phyloP scores from a whole-genome alignment of 2,888 invertebrate species.

The Trissoscelio sp. region DNA sequence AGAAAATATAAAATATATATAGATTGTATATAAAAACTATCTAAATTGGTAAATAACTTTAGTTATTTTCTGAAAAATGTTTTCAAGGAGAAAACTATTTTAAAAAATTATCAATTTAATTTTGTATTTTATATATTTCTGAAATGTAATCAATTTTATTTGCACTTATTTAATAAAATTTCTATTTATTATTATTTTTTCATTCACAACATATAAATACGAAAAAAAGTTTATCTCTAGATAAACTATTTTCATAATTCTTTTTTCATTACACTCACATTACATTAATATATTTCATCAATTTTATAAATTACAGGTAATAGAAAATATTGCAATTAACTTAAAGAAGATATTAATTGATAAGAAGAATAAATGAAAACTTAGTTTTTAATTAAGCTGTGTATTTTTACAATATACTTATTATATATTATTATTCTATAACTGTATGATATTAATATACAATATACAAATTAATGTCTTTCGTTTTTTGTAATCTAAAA shows the following conservation, averaged over 20 bases:
- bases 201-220: too few species aligned
- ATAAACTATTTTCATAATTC: neutral
- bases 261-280: neutral
- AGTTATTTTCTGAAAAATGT: too few species aligned
- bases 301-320: constrained; percentile 19
- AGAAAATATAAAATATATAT: too few species aligned
- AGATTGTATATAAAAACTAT: too few species aligned
- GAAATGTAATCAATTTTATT: too few species aligned
- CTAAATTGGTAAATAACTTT: too few species aligned
- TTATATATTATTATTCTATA: neutral
- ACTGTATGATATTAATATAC: neutral
- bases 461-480: neutral
- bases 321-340: neutral
- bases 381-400: neutral
- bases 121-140: too few species aligned
- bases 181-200: too few species aligned
- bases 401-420: neutral
- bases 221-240: neutral
- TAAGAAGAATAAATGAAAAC: neutral
- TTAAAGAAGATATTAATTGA: neutral
- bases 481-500: neutral
- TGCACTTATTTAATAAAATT: too few species aligned
- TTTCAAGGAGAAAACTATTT: too few species aligned
- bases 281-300: neutral
- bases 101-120: too few species aligned